Evolutionary conservation across 2,797 vertebrate species (phyloP), one percentile per base, ranked within the genome.

Genomic region (Varecia variegata): DNA sequence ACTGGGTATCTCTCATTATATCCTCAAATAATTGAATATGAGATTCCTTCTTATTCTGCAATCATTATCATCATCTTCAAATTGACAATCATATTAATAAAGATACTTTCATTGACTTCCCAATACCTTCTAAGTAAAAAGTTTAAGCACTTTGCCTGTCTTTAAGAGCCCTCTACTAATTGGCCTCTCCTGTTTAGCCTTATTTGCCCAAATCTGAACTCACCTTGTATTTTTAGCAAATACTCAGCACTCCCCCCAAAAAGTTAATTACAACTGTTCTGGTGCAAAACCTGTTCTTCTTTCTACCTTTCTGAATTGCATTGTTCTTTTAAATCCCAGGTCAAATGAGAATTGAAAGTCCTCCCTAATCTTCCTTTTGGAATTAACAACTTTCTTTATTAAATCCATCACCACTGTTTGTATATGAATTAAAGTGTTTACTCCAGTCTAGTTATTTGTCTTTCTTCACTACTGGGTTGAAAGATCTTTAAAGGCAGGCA

Each of bases 11-110:
- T 93, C 13, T 81, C 27, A 30, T 74, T 70, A 1, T 79, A 30
- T 86, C 71, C 43, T 95, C 73, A 90, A 32, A 38, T 92, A 68
- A 67, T 45, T n/a, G 65, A 81, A 20, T 87, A 80, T 15, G 54
- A 74, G 43, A 93, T 54, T 18, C 17, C 56, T 91, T 90, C 38
- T 92, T 43, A 87, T 54, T 65, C 10, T 97, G 20, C 9, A 54
- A 18, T 79, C 65, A 62, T 95, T 60, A 43, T 76, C 9, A 47
- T 71, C 50, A 86, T 90, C 73, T 88, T 93, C 79, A 96, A 90
- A 68, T 85, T 71, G 45, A 93, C 9, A 73, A 4, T 90, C 21
- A 38, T 82, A 40, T 73, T 90, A 86, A 76, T 83, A 89, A 76
- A 90, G 89, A 54, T 76, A 58, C 4, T 83, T 68, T 13, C 6